Base-by-base conservation (phyloP, 2,113 vertebrate species). In the Neoarius graeffei region DNA sequence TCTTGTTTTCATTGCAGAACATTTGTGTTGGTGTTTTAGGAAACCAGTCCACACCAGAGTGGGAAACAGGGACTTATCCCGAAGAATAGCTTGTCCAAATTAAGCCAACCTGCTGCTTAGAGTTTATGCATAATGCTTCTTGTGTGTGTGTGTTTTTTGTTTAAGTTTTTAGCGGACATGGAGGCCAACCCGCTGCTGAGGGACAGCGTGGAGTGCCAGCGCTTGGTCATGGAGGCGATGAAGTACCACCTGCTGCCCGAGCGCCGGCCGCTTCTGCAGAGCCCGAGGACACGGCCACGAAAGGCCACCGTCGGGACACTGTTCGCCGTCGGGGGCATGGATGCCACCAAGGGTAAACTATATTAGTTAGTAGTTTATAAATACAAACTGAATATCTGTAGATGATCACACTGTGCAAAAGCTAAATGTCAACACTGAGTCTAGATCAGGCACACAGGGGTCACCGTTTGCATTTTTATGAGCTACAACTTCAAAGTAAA, bases 211-310 rank as follows among this genome's bases (percentile, higher is more conserved):
- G 98, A 99, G 91, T 99, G 98, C 94, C 98, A 99, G 91, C 97
- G 97, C 86, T 96, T 99, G 85, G 96, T 99, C 89, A 98, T 99
- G 97, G 98, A 99, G 94, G 98, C 97, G 84, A 99, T 99, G 98
- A 99, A 99, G 93, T 99, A 99, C 94, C 98, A 99, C 92, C 95
- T 99, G 91, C 92, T 99, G 92, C 98, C 98, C 64, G 97, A 99
- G 92, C 96, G 97, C 83, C 94, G 97, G 73, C 97, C 98, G 54
- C 95, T 98, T 94, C 94, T 99, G 89, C 98, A 99, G 93, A 99
- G 97, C 91, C 97, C 97, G 57, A 97, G 98, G 85, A 99, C 98
- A 2, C 97, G 98, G 73, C 98, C 98, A 71, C 96, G 98, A 87
- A 99, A 99, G 93, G 98, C 98, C 83, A 99, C 98, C 0, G 98